Evolutionary conservation across 2,797 vertebrate genomes (phyloP).

Genomic region (Furcifer pardalis): DNA sequence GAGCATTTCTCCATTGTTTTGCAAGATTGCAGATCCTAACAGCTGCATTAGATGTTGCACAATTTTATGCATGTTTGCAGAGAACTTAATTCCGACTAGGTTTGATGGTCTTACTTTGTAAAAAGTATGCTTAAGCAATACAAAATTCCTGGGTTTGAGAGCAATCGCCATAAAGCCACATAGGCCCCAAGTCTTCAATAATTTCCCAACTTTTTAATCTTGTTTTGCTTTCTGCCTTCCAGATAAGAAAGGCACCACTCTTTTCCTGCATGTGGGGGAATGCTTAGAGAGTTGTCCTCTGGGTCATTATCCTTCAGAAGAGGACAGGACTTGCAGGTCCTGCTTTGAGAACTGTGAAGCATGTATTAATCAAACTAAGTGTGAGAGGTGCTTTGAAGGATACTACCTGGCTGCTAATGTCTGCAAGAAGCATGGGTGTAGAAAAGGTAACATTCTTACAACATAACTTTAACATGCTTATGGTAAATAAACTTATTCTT

Average conservation of each 20-base stretch:
- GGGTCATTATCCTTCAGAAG: slow-evolving; percentile 76
- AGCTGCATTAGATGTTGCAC: not conserved
- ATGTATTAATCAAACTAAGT: slow-evolving; percentile 76
- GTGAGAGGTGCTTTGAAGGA: slow-evolving; percentile 78
- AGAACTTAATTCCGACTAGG: not conserved
- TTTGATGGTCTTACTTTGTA: not conserved
- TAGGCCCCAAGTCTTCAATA: not conserved
- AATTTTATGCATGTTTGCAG: not conserved
- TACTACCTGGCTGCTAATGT: slow-evolving; percentile 72
- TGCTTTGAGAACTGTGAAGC: slow-evolving; percentile 81
- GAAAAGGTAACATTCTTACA: slow-evolving; percentile 75
- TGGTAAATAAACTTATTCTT: not conserved
- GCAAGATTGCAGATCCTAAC: not conserved
- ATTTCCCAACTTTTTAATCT: not conserved
- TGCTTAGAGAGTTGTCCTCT: slow-evolving; percentile 85
- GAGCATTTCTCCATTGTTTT: not conserved
- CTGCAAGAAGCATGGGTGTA: slow-evolving; percentile 82
- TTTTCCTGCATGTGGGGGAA: slow-evolving; percentile 80
- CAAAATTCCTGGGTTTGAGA: not conserved
- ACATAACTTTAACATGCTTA: not conserved
- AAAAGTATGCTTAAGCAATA: not conserved
- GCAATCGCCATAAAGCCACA: not conserved
- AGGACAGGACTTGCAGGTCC: slow-evolving; percentile 74
- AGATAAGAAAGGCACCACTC: slow-evolving; percentile 79
- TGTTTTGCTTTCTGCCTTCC: slow-evolving; percentile 12